Conservation (phyloP, 2,888 invertebrate genomes). For the Mongoloraphidia duomilia region DNA sequence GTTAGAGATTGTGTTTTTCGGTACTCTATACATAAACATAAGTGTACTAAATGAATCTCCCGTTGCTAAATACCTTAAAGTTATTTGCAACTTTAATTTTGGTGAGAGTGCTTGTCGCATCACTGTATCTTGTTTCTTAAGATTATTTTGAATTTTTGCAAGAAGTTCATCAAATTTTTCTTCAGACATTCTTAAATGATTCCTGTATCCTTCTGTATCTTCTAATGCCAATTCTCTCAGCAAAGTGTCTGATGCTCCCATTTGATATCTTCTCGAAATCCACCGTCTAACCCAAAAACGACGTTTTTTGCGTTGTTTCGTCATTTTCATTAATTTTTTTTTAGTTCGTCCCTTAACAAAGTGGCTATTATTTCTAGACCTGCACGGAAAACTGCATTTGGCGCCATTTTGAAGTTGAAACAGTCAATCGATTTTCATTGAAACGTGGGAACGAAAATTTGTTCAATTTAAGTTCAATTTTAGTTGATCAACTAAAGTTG, state of each 20-base stretch:
- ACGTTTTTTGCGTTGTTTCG: too few species aligned
- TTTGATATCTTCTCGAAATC: too few species aligned
- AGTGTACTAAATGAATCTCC: conserved; percentile 7
- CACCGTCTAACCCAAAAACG: too few species aligned
- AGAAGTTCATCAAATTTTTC: conserved; percentile 7
- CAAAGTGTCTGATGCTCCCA: conserved; percentile 9
- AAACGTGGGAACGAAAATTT: too few species aligned
- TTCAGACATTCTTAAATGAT: conserved; percentile 8
- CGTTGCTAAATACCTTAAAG: conserved; percentile 9
- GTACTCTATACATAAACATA: conserved; percentile 1
- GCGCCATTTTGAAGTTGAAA: too few species aligned
- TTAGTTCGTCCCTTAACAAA: too few species aligned
- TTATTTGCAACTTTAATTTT: conserved; percentile 7
- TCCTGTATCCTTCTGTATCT: conserved; percentile 8
- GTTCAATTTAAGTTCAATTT: too few species aligned
- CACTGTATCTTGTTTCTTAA: conserved; percentile 8
- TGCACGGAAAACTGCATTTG: too few species aligned
- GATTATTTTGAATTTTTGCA: conserved; percentile 4
- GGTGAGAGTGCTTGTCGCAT: conserved; percentile 8
- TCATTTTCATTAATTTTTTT: too few species aligned
- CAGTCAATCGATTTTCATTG: too few species aligned
- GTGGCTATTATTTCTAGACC: too few species aligned
- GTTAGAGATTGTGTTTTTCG: not conserved
- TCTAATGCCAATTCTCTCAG: conserved; percentile 11
- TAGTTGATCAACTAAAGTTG: too few species aligned